Evolutionary conservation across 2,113 vertebrate genomes (phyloP).

Genomic region (Leptocoma aspasia): DNA sequence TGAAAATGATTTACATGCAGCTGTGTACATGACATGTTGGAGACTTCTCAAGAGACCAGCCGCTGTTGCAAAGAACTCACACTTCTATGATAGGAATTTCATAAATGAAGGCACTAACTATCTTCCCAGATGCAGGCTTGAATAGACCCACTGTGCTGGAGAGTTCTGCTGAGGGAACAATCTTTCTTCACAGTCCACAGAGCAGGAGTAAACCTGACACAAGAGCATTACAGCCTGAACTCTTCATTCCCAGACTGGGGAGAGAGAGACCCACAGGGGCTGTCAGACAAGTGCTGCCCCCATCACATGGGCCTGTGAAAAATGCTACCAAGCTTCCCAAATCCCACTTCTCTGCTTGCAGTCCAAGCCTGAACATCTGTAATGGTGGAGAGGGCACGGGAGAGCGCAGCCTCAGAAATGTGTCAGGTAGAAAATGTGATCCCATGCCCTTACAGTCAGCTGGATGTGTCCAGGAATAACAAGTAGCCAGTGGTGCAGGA

Average conservation of each 20-base stretch:
- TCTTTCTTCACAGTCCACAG: background rate
- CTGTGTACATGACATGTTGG: background rate
- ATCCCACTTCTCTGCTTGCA: background rate
- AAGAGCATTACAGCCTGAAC: background rate
- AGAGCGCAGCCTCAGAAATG: accelerated
- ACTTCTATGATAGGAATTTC: slow-evolving; percentile 37
- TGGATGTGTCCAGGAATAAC: background rate
- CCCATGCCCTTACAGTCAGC: background rate
- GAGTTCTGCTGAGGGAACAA: background rate
- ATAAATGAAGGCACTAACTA: slow-evolving; percentile 33
- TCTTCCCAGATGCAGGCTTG: slow-evolving; percentile 41
- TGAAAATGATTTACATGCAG: background rate
- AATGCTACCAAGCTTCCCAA: background rate
- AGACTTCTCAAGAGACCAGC: background rate
- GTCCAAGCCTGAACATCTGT: background rate
- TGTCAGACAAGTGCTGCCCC: background rate
- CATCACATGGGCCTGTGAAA: accelerated
- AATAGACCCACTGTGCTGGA: slow-evolving; percentile 12
- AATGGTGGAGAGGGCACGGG: background rate
- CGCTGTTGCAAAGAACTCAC: background rate
- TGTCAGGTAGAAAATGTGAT: background rate
- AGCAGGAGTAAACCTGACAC: background rate
- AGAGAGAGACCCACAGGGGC: background rate
- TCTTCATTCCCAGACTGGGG: accelerated
- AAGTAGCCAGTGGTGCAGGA: background rate